phyloP scores from a whole-genome alignment of 2,888 invertebrate genomes.

The Steinernema hermaphroditum region DNA sequence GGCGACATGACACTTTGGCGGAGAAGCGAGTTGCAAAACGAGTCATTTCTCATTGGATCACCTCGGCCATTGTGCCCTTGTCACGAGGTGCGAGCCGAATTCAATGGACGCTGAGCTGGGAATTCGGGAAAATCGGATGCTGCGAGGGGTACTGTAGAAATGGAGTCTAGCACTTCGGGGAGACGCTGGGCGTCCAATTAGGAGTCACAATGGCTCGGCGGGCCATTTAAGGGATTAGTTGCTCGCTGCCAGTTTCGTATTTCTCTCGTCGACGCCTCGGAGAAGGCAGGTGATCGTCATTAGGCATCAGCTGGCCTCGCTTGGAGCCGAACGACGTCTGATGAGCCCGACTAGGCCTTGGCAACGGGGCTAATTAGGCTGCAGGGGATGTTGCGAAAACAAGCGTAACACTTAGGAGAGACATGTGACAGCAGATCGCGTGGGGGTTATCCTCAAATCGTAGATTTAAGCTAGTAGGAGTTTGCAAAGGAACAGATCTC shows the following conservation, averaged over 20 bases:
- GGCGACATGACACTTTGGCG: constrained; percentile 20
- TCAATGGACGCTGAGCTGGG: neutral
- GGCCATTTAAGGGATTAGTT: constrained; percentile 29
- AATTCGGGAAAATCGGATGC: constrained; percentile 6
- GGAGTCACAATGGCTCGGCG: constrained; percentile 17
- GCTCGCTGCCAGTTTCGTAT: constrained; percentile 27
- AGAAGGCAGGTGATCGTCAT: constrained; percentile 30
- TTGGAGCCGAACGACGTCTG: neutral
- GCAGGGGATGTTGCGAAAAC: constrained; percentile 11
- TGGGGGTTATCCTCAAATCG: too few species aligned
- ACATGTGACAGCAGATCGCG: too few species aligned
- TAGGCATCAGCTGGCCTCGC: constrained; percentile 20
- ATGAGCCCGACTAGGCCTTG: neutral
- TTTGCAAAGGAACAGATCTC: too few species aligned
- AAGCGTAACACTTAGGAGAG: neutral
- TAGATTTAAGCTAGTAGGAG: too few species aligned
- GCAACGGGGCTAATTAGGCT: constrained; percentile 17
- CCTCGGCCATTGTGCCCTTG: constrained; percentile 18
- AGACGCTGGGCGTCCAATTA: constrained; percentile 20
- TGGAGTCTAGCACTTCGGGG: neutral
- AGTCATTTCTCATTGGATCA: constrained; percentile 5
- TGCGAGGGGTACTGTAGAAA: neutral
- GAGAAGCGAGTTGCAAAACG: neutral
- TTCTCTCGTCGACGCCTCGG: constrained; percentile 23
- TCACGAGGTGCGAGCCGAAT: constrained; percentile 19